phyloP scores from a whole-genome alignment of 2,797 vertebrate species.

The Gallinago solitaria region DNA sequence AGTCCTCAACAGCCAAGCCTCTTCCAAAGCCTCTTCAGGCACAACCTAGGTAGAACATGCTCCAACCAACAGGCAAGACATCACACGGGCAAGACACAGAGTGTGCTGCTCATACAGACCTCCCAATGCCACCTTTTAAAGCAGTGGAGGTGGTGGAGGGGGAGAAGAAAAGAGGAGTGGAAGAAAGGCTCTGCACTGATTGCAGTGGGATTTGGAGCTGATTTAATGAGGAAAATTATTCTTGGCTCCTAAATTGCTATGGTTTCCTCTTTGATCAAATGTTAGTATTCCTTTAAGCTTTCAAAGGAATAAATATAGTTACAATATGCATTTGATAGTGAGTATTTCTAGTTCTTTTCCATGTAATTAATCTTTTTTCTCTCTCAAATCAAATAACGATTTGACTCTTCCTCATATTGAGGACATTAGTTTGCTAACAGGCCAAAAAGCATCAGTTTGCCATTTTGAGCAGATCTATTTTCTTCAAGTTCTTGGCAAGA shows the following conservation, averaged over 20 bases:
- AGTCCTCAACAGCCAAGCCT: background rate
- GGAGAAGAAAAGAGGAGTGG: background rate
- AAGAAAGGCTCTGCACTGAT: background rate
- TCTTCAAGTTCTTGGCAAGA: slow-evolving; percentile 48
- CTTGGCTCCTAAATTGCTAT: background rate
- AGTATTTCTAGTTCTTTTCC: background rate
- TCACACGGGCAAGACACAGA: rapidly evolving
- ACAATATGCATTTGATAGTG: background rate
- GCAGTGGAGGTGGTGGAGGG: background rate
- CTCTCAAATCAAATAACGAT: background rate
- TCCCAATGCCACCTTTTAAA: background rate
- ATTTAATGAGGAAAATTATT: slow-evolving; percentile 49
- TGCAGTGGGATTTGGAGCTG: background rate
- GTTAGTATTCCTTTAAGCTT: slow-evolving; percentile 48
- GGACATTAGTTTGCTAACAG: slow-evolving; percentile 40
- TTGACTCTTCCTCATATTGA: slow-evolving; percentile 38
- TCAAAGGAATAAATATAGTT: slow-evolving; percentile 45
- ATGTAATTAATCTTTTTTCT: slow-evolving; percentile 49
- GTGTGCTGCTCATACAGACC: background rate
- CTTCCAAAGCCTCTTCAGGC: background rate
- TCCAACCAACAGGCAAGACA: background rate
- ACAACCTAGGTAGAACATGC: rapidly evolving
- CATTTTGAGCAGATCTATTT: slow-evolving; percentile 49
- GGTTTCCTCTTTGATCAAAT: slow-evolving; percentile 57
- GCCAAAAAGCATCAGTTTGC: slow-evolving; percentile 43